These are phyloP conservation scores for Geophilus truncorum DNA, from an alignment of 2,888 invertebrate genomes.

Conservation along the genomic window DNA sequence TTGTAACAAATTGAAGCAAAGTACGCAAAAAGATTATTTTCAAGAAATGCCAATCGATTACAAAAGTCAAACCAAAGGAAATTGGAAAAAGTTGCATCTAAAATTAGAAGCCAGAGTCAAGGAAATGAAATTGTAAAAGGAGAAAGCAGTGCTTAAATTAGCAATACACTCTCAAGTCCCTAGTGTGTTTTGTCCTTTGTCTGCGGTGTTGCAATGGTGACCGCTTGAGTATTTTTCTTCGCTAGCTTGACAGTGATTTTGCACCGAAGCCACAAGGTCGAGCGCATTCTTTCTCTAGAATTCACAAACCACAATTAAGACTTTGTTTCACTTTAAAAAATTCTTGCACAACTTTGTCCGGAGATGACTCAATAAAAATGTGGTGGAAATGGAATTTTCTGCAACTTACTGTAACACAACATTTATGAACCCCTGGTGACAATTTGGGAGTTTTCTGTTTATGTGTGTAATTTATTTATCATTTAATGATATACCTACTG, in stretches of 20 bases:
- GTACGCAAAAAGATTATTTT: too few species aligned
- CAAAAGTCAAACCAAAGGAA: too few species aligned
- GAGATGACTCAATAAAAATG: too few species aligned
- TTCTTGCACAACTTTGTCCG: too few species aligned
- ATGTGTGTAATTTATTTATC: too few species aligned
- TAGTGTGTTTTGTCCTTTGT: neutral
- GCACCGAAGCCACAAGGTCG: neutral
- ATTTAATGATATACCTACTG: too few species aligned
- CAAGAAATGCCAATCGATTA: too few species aligned
- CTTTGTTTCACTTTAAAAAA: neutral
- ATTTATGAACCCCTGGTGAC: too few species aligned
- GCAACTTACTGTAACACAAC: too few species aligned
- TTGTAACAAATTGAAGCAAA: too few species aligned
- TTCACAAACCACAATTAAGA: neutral
- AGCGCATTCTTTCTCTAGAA: neutral
- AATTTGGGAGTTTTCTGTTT: too few species aligned
- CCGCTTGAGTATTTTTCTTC: neutral
- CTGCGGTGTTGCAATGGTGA: neutral
- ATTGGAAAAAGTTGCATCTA: neutral
- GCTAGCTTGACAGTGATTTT: neutral
- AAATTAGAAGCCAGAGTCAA: neutral
- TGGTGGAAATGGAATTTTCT: too few species aligned
- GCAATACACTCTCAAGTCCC: neutral
- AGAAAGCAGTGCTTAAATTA: neutral
- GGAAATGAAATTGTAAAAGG: neutral